Conservation (phyloP, 2,797 vertebrate genomes). For the Aselliscus stoliczkanus region DNA sequence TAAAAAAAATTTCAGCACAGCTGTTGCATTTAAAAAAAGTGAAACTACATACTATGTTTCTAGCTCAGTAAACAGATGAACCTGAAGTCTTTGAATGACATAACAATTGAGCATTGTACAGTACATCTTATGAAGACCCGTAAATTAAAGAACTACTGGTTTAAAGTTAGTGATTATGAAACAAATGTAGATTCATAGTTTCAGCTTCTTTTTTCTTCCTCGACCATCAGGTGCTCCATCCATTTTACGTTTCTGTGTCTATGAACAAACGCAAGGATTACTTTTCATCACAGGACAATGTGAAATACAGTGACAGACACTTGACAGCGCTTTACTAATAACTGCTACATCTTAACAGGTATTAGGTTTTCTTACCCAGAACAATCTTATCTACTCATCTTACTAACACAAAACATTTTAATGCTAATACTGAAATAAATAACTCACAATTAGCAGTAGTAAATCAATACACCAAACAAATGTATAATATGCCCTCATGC, state of each 20-base stretch:
- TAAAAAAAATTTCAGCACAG: conserved; percentile 94
- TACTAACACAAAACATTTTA: neutral
- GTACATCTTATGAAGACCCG: conserved; percentile 93
- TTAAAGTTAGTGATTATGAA: conserved; percentile 83
- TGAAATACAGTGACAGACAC: neutral
- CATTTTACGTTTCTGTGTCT: conserved; percentile 96
- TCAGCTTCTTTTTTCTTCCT: conserved; percentile 96
- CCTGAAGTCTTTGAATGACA: conserved; percentile 87
- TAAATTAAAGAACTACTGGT: conserved; percentile 91
- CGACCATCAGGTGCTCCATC: conserved; percentile 93
- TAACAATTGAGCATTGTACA: conserved; percentile 88
- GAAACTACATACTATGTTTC: conserved; percentile 87
- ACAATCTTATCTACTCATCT: neutral
- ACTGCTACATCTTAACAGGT: neutral
- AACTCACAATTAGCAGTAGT: neutral
- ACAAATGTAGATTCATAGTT: conserved; percentile 87
- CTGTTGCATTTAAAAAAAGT: conserved; percentile 92
- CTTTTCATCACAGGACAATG: neutral
- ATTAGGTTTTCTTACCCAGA: neutral
- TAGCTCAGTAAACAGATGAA: conserved; percentile 88
- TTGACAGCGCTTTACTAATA: neutral
- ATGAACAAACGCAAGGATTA: conserved; percentile 52
- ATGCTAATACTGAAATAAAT: neutral
- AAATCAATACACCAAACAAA: neutral
- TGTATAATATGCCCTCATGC: neutral